These are phyloP conservation scores for Morpho helenor DNA, from an alignment of 2,888 invertebrate genomes.

Conservation along the genomic window DNA sequence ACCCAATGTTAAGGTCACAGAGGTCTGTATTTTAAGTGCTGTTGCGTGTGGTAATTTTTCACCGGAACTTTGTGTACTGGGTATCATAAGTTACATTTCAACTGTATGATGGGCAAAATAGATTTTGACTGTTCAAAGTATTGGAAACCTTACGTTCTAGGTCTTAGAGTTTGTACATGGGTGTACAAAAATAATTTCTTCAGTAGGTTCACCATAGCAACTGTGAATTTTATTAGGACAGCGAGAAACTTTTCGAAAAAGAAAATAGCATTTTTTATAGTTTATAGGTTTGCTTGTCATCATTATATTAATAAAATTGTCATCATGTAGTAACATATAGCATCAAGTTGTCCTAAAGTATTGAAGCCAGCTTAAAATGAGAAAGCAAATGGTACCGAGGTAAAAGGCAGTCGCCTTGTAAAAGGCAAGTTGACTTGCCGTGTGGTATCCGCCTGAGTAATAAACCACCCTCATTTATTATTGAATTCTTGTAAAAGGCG, in stretches of 20 bases:
- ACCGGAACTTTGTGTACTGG: constrained; percentile 18
- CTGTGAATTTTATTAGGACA: neutral
- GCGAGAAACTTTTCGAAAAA: neutral
- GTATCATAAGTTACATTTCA: neutral
- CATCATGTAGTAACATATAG: no score
- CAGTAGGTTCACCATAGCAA: constrained; percentile 1
- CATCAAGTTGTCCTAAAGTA: no score
- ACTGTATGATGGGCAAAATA: constrained; percentile 1
- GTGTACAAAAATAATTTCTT: neutral
- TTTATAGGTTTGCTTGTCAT: no score
- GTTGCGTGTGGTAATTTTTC: constrained; percentile 27
- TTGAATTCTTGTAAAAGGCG: no score
- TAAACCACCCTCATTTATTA: no score
- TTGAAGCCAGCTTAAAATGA: no score
- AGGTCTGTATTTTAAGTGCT: constrained; percentile 26
- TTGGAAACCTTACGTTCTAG: neutral
- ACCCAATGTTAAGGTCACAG: constrained; percentile 27
- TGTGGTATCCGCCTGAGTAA: no score
- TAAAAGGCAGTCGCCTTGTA: no score
- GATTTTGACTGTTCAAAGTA: neutral
- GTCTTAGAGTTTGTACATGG: neutral
- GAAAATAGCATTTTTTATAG: no score
- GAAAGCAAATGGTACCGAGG: no score
- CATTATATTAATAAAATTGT: no score
- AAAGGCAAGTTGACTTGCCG: no score